These are phyloP conservation scores for Remorina albescens DNA, from an alignment of 2,797 vertebrate genomes.

Conservation along the genomic window DNA sequence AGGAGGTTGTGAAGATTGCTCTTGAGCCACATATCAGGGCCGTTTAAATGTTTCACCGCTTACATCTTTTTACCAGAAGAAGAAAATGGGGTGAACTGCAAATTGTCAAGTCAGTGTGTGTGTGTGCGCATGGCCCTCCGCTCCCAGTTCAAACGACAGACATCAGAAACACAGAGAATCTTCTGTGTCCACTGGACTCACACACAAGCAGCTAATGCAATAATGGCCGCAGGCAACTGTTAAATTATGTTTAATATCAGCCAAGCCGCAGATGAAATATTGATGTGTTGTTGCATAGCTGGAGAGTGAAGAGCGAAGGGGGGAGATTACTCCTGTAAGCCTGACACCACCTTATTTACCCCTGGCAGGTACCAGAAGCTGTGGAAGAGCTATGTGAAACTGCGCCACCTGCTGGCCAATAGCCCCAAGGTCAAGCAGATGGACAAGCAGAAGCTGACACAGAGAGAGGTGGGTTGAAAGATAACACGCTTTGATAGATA, in stretches of 20 bases:
- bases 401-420: conserved; percentile 97
- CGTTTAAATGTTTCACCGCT: conserved; percentile 14
- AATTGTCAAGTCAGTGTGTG: background rate
- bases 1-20: conserved; percentile 27
- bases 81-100: conserved; percentile 12
- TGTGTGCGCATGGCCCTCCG: conserved; percentile 4
- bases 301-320: background rate
- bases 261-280: conserved; percentile 64
- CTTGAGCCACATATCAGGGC: conserved; percentile 8
- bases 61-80: conserved; percentile 12
- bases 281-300: conserved; percentile 51
- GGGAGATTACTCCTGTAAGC: conserved; percentile 32
- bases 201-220: conserved; percentile 55
- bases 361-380: conserved; percentile 94
- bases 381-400: conserved; percentile 99
- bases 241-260: conserved; percentile 70
- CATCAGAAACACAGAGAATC: conserved; percentile 32
- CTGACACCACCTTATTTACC: conserved; percentile 36
- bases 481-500: conserved; percentile 12
- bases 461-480: conserved; percentile 91
- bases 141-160: conserved; percentile 39
- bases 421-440: conserved; percentile 99
- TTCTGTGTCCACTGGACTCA: conserved; percentile 33
- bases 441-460: conserved; percentile 98
- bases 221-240: conserved; percentile 52